A percentile compares a stretch with the other conserved stretches of the same genome.
Conservation (phyloP, 2,797 vertebrate genomes). For the Bryconaethiops microstoma region DNA sequence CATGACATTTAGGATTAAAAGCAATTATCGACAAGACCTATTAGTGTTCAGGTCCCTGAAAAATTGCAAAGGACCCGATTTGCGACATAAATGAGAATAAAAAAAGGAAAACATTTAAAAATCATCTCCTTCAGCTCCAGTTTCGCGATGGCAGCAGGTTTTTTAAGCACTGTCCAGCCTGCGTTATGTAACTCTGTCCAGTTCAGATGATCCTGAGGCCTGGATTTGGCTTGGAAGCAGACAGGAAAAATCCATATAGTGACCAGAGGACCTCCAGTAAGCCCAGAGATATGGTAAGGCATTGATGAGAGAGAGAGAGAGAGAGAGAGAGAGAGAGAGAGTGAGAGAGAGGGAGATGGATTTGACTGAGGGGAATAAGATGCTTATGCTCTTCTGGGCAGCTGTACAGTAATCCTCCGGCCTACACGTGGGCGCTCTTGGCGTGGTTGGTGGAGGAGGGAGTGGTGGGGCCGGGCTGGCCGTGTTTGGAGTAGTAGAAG, state of each 20-base stretch:
- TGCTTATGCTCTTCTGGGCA: constrained; percentile 12
- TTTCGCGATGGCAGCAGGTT: constrained; percentile 16
- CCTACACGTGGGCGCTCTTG: constrained; percentile 94
- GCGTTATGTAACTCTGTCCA: constrained; percentile 45
- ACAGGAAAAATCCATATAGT: constrained; percentile 53
- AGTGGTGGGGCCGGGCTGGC: constrained; percentile 71
- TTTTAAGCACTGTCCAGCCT: constrained; percentile 27
- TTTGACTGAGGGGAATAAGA: constrained; percentile 15
- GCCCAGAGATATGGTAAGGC: constrained; percentile 48
- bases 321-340: background rate
- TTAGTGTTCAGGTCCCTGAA: constrained; percentile 36
- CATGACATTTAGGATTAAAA: constrained; percentile 30
- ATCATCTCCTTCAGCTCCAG: constrained; percentile 16
- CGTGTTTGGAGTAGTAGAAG: constrained; percentile 91
- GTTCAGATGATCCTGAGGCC: constrained; percentile 51
- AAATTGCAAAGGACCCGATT: background rate
- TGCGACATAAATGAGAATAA: background rate
- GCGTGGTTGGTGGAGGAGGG: constrained; percentile 82
- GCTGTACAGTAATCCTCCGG: constrained; percentile 9
- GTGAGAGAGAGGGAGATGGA: background rate
- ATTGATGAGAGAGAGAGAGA: constrained; percentile 10
- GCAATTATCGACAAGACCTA: constrained; percentile 21
- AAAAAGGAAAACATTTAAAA: constrained; percentile 11
- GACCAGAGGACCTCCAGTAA: constrained; percentile 44
- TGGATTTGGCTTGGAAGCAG: constrained; percentile 45